Percentiles rank a stretch among this genome's conserved stretches.
Conservation (phyloP, 2,797 vertebrate species). For the Aldrovandia affinis region DNA sequence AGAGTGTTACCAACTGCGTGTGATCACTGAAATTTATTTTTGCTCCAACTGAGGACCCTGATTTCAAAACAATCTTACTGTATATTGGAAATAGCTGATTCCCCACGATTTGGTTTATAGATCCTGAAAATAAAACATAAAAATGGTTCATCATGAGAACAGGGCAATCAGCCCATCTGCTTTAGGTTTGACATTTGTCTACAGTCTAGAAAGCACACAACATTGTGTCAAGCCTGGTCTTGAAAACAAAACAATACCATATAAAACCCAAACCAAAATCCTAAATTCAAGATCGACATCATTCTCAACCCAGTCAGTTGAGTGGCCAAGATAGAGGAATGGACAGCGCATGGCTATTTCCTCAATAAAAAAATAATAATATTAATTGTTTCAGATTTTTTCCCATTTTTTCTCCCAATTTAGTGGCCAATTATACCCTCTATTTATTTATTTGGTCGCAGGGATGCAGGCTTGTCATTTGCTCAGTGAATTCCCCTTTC, state of each 20-base stretch:
- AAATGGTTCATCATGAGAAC: background rate
- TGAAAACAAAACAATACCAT: background rate
- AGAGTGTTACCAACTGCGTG: too few species aligned
- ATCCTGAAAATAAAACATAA: background rate
- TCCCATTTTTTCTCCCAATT: too few species aligned
- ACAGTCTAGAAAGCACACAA: background rate
- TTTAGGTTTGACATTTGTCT: background rate
- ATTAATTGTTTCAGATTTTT: too few species aligned
- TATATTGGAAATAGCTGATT: background rate
- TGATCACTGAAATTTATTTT: too few species aligned
- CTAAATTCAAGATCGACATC: background rate
- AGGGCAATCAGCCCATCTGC: background rate
- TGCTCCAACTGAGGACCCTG: too few species aligned
- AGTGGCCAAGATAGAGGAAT: background rate
- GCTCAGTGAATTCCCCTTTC: too few species aligned
- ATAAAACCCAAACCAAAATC: background rate
- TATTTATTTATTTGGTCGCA: too few species aligned
- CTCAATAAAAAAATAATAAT: background rate
- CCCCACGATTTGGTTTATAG: background rate
- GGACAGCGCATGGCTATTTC: background rate
- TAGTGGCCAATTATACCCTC: too few species aligned
- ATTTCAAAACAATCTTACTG: too few species aligned
- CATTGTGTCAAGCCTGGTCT: background rate
- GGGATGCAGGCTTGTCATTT: too few species aligned
- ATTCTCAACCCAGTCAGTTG: too few species aligned